These are phyloP conservation scores for Hipposideros armiger DNA, from an alignment of 2,113 vertebrate genomes.

Conservation along the genomic window DNA sequence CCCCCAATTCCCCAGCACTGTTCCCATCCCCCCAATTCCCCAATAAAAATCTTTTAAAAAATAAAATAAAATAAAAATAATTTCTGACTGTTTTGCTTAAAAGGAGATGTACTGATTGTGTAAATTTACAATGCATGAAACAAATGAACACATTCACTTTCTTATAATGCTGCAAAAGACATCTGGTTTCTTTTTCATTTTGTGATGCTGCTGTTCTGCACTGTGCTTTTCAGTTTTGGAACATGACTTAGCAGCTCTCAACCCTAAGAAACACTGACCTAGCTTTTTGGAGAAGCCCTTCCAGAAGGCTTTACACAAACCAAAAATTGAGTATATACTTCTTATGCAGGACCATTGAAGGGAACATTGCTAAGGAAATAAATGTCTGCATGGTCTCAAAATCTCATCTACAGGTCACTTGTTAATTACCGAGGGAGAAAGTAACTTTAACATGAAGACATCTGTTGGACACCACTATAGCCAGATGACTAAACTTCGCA, in stretches of 20 bases:
- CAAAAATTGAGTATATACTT: neutral
- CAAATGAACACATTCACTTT: neutral
- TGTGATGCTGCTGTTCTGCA: neutral
- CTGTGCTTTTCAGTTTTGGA: neutral
- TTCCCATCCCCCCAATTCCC: no score
- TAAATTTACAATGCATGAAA: neutral
- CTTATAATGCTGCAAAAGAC: neutral
- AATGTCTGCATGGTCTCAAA: neutral
- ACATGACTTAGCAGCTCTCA: neutral
- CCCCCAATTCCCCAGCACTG: no score
- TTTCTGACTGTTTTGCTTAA: constrained; percentile 18
- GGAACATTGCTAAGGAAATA: neutral
- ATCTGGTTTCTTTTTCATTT: neutral
- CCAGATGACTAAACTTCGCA: constrained; percentile 3
- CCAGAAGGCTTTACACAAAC: neutral
- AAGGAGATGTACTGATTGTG: neutral
- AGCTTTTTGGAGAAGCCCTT: neutral
- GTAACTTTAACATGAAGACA: neutral
- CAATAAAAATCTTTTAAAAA: no score
- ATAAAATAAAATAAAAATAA: neutral
- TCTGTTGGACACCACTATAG: neutral
- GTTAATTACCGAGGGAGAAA: neutral
- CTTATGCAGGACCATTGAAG: no score
- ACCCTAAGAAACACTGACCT: neutral
- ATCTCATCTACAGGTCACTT: neutral